Evolutionary conservation across 1,140 invertebrate species (phyloP).

Genomic region (Oryctes rhinoceros): DNA sequence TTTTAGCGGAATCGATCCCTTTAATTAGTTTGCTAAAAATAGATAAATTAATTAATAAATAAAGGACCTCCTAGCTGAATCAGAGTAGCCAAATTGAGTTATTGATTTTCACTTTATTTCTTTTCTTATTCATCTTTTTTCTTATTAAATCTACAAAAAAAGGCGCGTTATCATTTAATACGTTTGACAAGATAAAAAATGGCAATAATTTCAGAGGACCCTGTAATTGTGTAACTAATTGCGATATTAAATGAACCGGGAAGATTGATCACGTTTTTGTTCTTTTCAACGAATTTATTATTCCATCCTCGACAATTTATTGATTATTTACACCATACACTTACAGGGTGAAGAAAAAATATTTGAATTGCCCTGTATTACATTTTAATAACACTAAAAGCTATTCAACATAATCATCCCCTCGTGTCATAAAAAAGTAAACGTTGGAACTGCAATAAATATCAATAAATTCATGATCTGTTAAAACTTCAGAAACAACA

Average conservation of each 20-base stretch:
- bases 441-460: neutral
- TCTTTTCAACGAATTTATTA: neutral
- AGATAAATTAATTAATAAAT: no score
- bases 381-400: neutral
- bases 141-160: neutral
- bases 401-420: neutral
- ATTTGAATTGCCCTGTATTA: neutral
- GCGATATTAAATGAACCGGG: neutral
- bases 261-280: neutral
- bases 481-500: neutral
- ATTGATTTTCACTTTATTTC: constrained; percentile 1
- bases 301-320: no score
- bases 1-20: no score
- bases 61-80: no score
- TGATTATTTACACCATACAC: no score
- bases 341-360: no score
- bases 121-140: neutral
- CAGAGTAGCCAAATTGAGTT: neutral
- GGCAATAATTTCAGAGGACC: neutral
- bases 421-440: neutral
- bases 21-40: no score
- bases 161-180: neutral
- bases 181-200: constrained; percentile 10
- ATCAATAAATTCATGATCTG: constrained; percentile 6
- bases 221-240: constrained; percentile 3